A percentile compares a stretch with the other conserved stretches of the same genome.
Conservation (phyloP, 1,140 invertebrate genomes). For the Caenorhabditis brenneri region DNA sequence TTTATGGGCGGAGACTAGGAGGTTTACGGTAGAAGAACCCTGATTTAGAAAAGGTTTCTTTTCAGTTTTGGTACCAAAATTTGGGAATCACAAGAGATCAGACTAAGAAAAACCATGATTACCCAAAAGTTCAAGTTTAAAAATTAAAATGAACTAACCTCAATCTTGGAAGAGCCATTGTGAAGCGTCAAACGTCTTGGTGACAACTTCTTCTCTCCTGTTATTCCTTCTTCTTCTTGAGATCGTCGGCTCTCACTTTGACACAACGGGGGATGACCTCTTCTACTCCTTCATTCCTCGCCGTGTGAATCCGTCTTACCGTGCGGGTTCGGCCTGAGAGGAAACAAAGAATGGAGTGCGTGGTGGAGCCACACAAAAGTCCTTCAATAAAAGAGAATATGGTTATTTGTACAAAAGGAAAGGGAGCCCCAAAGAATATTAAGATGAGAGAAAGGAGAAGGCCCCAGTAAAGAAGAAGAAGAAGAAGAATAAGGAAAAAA, state of each 20-base stretch:
- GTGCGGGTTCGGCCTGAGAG: neutral
- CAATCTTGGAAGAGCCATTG: slow-evolving; percentile 17
- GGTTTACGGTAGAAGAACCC: too few species aligned
- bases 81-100: too few species aligned
- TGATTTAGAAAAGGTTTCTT: too few species aligned
- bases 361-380: neutral
- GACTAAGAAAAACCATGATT: too few species aligned
- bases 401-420: too few species aligned
- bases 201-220: neutral
- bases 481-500: too few species aligned
- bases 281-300: slow-evolving; percentile 36
- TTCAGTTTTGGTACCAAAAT: too few species aligned
- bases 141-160: neutral
- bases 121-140: neutral
- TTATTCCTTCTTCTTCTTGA: neutral
- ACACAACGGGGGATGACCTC: slow-evolving; percentile 9
- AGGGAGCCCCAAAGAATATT: slow-evolving; percentile 8
- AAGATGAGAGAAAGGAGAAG: slow-evolving; percentile 34
- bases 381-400: too few species aligned
- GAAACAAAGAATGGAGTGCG: neutral
- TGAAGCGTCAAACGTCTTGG: neutral
- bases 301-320: slow-evolving; percentile 30
- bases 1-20: too few species aligned
- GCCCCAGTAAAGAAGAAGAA: too few species aligned
- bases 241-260: slow-evolving; percentile 37